phyloP scores from a whole-genome alignment of 2,888 invertebrate species.

The Ornithoptera priamus region DNA sequence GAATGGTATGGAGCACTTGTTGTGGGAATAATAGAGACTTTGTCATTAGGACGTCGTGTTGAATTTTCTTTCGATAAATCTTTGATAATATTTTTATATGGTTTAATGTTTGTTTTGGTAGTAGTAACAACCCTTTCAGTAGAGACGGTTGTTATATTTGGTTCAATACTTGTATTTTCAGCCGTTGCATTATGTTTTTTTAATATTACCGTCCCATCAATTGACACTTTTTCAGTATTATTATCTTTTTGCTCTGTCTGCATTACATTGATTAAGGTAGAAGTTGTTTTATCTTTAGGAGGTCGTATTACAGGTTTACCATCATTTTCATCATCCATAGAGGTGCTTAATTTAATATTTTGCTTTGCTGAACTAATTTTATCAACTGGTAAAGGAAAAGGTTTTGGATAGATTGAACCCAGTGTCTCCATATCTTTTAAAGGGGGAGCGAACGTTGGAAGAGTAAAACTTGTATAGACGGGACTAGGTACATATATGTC shows the following conservation, averaged over 20 bases:
- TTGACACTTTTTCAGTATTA: constrained; percentile 62
- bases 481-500: constrained; percentile 70
- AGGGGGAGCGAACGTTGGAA: constrained; percentile 82
- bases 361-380: constrained; percentile 78
- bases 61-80: constrained; percentile 52
- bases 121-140: constrained; percentile 11
- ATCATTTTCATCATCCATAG: constrained; percentile 54
- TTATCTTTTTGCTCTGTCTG: constrained; percentile 59
- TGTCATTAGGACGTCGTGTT: constrained; percentile 69
- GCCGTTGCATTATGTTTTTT: constrained; percentile 53
- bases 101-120: neutral
- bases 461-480: constrained; percentile 84
- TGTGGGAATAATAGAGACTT: constrained; percentile 71
- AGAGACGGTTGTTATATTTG: constrained; percentile 35
- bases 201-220: constrained; percentile 72
- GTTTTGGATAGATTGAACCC: constrained; percentile 81
- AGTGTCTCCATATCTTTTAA: constrained; percentile 82
- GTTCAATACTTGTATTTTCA: constrained; percentile 34
- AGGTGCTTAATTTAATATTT: constrained; percentile 44
- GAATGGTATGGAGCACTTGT: constrained; percentile 66
- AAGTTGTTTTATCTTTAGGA: constrained; percentile 73
- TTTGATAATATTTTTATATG: constrained; percentile 29
- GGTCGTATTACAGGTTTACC: constrained; percentile 69
- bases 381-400: constrained; percentile 84
- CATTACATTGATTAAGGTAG: constrained; percentile 65